phyloP scores from a whole-genome alignment of 2,113 vertebrate species.

The Mionectes macconnelli region DNA sequence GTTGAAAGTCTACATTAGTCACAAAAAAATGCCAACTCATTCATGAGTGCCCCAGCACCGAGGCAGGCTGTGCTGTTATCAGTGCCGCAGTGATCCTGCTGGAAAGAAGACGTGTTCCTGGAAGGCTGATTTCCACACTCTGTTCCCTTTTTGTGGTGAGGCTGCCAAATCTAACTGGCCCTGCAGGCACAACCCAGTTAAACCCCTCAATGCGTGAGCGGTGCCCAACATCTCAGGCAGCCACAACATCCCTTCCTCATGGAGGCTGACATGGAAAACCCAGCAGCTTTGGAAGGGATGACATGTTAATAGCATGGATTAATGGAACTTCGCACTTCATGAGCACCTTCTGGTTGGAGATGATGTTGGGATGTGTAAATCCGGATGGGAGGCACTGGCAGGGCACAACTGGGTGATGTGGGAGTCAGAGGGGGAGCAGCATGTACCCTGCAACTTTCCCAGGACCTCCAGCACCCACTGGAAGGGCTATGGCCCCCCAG shows the following conservation, averaged over 20 bases:
- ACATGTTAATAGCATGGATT: background rate
- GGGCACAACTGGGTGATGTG: background rate
- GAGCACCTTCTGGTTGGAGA: background rate
- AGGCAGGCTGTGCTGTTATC: background rate
- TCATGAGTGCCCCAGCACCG: background rate
- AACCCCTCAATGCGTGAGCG: accelerated
- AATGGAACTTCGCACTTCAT: background rate
- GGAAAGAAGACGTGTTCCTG: background rate
- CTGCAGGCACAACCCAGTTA: background rate
- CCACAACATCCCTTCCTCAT: accelerated
- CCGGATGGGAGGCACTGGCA: accelerated
- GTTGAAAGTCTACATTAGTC: constrained; percentile 33
- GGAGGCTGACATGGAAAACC: background rate
- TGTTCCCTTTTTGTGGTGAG: background rate
- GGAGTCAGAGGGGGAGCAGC: background rate
- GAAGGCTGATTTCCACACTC: background rate
- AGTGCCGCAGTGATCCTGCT: background rate
- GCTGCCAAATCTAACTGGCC: background rate
- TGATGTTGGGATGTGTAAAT: background rate
- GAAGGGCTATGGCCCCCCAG: background rate
- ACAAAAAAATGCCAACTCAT: constrained; percentile 40
- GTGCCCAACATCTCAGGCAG: accelerated
- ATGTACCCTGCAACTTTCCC: background rate
- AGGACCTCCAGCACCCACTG: background rate
- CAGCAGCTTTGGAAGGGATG: background rate